Conservation (phyloP, 2,797 vertebrate genomes). For the Propithecus deckenii region DNA sequence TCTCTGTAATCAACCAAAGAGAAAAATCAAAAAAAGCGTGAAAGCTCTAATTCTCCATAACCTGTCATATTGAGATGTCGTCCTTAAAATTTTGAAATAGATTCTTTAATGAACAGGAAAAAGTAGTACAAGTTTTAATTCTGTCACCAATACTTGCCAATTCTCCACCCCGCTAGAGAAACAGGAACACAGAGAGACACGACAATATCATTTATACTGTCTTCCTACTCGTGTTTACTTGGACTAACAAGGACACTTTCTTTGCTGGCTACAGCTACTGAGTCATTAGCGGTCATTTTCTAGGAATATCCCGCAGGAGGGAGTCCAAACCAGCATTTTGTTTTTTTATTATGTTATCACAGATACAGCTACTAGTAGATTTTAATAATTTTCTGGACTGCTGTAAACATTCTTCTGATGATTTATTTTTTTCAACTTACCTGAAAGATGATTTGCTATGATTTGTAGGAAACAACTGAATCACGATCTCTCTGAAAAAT, state of each 20-base stretch:
- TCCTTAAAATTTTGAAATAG: slow-evolving; percentile 23
- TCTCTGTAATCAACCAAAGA: neutral
- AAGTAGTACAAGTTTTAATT: neutral
- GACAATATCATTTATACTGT: neutral
- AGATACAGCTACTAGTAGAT: neutral
- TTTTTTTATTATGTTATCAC: neutral
- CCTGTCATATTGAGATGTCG: neutral
- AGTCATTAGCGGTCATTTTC: neutral
- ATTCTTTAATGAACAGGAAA: neutral
- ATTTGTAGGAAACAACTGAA: neutral
- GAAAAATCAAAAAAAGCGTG: neutral
- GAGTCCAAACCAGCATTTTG: neutral
- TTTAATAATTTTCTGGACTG: neutral
- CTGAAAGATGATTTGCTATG: neutral
- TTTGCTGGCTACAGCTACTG: neutral
- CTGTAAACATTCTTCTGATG: neutral
- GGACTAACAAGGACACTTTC: neutral
- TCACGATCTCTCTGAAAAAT: neutral
- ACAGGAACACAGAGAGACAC: neutral
- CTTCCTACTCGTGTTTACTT: neutral
- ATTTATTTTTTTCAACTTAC: slow-evolving; percentile 9
- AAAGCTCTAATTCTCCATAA: neutral
- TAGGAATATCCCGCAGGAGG: neutral
- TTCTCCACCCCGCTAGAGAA: neutral
- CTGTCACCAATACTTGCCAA: neutral